Conservation (phyloP, 2,888 invertebrate species). For the Watsonalla binaria region DNA sequence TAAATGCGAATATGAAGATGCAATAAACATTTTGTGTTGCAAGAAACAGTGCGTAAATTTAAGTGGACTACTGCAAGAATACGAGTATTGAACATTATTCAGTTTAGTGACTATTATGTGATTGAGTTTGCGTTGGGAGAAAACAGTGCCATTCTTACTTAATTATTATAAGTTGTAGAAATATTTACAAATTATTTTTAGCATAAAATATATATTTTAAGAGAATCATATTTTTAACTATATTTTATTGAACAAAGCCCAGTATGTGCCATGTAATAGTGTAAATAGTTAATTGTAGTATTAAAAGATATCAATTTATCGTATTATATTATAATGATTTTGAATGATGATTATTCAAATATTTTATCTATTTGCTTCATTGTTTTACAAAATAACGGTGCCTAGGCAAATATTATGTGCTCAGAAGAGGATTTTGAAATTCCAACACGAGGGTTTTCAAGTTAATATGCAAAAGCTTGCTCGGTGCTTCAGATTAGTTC, state of each 20-base stretch:
- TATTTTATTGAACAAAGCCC: conserved; percentile 42
- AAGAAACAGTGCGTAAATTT: neutral
- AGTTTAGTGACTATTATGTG: conserved; percentile 16
- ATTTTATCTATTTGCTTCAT: conserved; percentile 16
- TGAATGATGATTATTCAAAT: too few relatives aligned
- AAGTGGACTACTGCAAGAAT: conserved; percentile 1
- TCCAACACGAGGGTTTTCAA: too few relatives aligned
- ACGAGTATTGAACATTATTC: conserved; percentile 10
- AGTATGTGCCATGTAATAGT: conserved; percentile 67
- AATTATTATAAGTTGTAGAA: conserved; percentile 22
- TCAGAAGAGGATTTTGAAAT: conserved; percentile 2
- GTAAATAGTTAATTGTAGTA: conserved; percentile 25
- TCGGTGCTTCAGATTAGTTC: too few relatives aligned
- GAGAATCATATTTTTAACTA: conserved; percentile 10
- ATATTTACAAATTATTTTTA: conserved; percentile 16
- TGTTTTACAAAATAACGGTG: conserved; percentile 50
- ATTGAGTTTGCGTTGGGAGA: conserved; percentile 13
- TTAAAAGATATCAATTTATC: conserved; percentile 13
- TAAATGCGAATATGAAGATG: too few relatives aligned
- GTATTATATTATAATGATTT: conserved; percentile 18
- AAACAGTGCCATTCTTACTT: conserved; percentile 53
- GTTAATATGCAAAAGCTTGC: too few relatives aligned
- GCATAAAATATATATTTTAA: conserved; percentile 1
- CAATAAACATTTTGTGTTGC: too few relatives aligned
- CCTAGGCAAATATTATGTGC: conserved; percentile 35